Evolutionary conservation across 2,797 vertebrate genomes (phyloP), one percentile per base, ranked within the genome.

Genomic region (Rousettus madagascariensis): DNA sequence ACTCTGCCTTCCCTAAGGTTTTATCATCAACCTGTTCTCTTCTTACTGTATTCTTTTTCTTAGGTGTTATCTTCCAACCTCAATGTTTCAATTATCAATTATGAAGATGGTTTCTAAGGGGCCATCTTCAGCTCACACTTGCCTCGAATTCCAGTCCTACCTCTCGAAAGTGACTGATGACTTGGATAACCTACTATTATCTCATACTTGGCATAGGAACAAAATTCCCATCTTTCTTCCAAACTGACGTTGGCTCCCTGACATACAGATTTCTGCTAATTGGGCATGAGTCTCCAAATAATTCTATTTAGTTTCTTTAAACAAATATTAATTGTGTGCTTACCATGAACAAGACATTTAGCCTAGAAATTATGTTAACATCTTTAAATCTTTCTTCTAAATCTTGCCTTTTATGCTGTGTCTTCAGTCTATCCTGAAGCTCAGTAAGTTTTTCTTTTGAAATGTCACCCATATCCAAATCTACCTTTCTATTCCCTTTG

Each of bases 391-490:
- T 94, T 80, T 16, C n/a, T 38, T 92, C 10, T 83, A 63, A 86
- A 84, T 74, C 26, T 96, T 71, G 19, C 38, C 6, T 93, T n/a
- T 82, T 12, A 69, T 82, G 77, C 12, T 53, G 55, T 91, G 17
- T 72, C 57, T 55, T 75, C 49, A 89, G 19, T 51, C 49, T 84
- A 71, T 66, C 38, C 19, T n/a, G 24, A 90, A 77, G 19, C 51
- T 88, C 36, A 74, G 41, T 77, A 91, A 75, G 16, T 75, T 90
- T 13, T 65, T 91, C 63, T 28, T 91, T 68, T 95, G 55, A 93
- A 93, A 91, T 79, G 17, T 77, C 24, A 71, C 5, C 10, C 15
- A 43, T 46, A 68, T 51, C 46, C 30, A 80, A 92, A 87, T 16
- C 17, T 80, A 84, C 68, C 19, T 85, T 8, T 90, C 17, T 55